Conservation (phyloP, 1,140 invertebrate species). For the Whitmania pigra region DNA sequence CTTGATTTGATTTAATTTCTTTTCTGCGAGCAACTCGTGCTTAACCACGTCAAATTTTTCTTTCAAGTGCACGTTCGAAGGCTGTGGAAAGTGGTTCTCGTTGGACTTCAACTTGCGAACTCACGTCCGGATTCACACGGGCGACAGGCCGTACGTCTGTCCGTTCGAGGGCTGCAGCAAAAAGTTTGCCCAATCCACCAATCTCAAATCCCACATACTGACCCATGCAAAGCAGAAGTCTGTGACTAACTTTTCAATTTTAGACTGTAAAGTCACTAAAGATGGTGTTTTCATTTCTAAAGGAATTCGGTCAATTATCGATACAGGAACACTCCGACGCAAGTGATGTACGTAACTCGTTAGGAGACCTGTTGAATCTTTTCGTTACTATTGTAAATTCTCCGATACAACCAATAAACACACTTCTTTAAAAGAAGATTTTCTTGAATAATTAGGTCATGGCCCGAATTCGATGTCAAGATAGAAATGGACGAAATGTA, state of each 20-base stretch:
- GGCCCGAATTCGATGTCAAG: constrained; percentile 8
- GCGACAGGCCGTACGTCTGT: constrained; percentile 87
- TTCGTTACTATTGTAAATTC: neutral
- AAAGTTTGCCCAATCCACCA: constrained; percentile 95
- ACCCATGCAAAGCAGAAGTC: constrained; percentile 73
- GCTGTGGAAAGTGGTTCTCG: constrained; percentile 92
- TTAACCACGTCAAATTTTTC: neutral
- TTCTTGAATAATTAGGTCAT: constrained; percentile 1
- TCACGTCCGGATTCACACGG: constrained; percentile 91
- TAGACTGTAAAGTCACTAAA: neutral
- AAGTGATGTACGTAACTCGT: no score
- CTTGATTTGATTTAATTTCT: neutral
- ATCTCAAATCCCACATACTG: constrained; percentile 92
- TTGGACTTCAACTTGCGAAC: constrained; percentile 89
- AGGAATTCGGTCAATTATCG: constrained; percentile 3
- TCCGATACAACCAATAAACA: neutral
- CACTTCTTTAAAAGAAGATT: neutral
- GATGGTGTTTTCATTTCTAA: neutral
- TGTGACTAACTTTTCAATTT: constrained; percentile 24
- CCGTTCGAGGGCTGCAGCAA: constrained; percentile 96
- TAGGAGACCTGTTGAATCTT: neutral
- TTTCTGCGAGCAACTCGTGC: neutral
- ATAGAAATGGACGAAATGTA: constrained; percentile 5
- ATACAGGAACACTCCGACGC: neutral
- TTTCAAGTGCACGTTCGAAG: constrained; percentile 88